Percentiles rank a stretch among this genome's conserved stretches.
Conservation (phyloP, 2,888 invertebrate genomes). For the Lacanobia oleracea region DNA sequence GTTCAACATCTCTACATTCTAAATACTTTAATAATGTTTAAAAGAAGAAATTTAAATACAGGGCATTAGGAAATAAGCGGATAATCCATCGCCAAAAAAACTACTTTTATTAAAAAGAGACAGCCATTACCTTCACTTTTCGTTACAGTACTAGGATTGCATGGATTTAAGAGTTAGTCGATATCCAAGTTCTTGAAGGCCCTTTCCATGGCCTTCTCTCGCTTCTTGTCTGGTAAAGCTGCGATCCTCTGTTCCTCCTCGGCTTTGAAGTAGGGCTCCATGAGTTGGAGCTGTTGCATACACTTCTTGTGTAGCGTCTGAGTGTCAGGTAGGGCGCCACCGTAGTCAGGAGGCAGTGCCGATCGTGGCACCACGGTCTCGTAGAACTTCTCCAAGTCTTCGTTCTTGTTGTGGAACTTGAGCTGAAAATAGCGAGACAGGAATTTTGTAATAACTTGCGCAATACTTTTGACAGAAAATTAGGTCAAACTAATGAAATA, state of each 20-base stretch:
- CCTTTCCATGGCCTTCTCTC: slow-evolving; percentile 91
- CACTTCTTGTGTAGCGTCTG: slow-evolving; percentile 85
- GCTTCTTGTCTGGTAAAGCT: slow-evolving; percentile 84
- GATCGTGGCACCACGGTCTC: slow-evolving; percentile 89
- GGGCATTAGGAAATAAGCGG: slow-evolving; percentile 12
- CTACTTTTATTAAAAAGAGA: slow-evolving; percentile 32
- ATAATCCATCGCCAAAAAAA: slow-evolving; percentile 25
- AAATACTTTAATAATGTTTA: slow-evolving; percentile 10
- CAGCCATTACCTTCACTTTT: slow-evolving; percentile 31
- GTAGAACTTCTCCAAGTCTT: slow-evolving; percentile 90
- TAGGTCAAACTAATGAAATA: not conserved
- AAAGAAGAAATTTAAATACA: slow-evolving; percentile 31
- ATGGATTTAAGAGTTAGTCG: slow-evolving; percentile 84
- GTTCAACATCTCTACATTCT: slow-evolving; percentile 2
- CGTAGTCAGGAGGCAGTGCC: slow-evolving; percentile 91
- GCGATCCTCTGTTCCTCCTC: slow-evolving; percentile 85
- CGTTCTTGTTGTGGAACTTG: slow-evolving; percentile 90
- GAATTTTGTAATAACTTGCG: not conserved
- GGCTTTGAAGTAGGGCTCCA: slow-evolving; percentile 83
- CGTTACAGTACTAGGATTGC: slow-evolving; percentile 45
- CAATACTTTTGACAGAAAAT: not conserved
- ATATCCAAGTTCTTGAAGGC: slow-evolving; percentile 93
- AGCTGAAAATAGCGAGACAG: slow-evolving; percentile 84
- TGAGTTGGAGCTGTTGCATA: slow-evolving; percentile 78
- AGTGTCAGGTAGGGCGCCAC: slow-evolving; percentile 90